Evolutionary conservation across 2,888 invertebrate species (phyloP), one percentile per base, ranked within the genome.

Genomic region (Drosophila flavopinicola): DNA sequence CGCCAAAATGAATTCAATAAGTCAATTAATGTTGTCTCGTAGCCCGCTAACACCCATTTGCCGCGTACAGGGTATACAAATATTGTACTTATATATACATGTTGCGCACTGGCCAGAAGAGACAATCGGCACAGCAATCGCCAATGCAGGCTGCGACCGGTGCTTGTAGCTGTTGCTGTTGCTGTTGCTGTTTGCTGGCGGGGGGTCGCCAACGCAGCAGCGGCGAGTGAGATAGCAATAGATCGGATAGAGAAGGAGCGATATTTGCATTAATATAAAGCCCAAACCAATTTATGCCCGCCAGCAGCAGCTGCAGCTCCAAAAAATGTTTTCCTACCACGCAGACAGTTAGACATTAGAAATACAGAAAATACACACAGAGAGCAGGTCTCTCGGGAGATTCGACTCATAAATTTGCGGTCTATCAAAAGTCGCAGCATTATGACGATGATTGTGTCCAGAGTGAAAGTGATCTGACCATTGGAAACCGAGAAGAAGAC

Each of bases 261-360:
- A 80, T 88, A 87, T 87, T 87, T 87, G 84, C 84, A 85, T 87
- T 87, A 87, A 87, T 84, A 84, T 79, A 79, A 78, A 78, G 80
- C 72, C 75, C 69, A 75, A 82, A 76, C 71, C 77, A 85, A 88
- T 85, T 88, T 88, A 82, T 87, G 72, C 79, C 78, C 75, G 77
- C 78, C 69, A 82, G 87, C 80, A 76, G 66, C 66, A 72, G 65
- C 67, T 54, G 47, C 47, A 44, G 32, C 35, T 49, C 60, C 66
- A 52, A 45, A 53, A 49, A 66, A 66, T 66, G 57, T 49, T 53
- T 38, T n/a, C n/a, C n/a, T 37, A 47, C 66, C 42, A 60, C 53
- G 20, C 63, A 33, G 24, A 53, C 35, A 58, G 57, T 47, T 27
- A 45, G 29, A 45, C 44, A 48, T n/a, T n/a, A n/a, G n/a, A n/a